Evolutionary conservation across 1,140 invertebrate genomes (phyloP), one percentile per base, ranked within the genome.

Genomic region (Babylonia areolata): DNA sequence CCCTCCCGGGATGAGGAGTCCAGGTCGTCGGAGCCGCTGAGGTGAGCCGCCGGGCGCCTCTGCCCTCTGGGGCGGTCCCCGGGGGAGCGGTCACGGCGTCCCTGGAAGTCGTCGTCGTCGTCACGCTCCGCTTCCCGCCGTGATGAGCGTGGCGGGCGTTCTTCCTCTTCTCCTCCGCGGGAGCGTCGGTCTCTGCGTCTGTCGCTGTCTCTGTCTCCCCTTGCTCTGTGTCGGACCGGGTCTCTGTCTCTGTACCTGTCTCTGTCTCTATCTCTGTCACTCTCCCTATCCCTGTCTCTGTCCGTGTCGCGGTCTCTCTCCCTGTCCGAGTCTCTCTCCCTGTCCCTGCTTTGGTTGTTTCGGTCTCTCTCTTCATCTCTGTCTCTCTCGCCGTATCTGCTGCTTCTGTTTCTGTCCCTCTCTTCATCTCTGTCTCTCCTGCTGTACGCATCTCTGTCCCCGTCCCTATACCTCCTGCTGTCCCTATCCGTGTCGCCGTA

Each of bases 11-110:
- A 2, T 12, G 77, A 46, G 9, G 78, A 46, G 46, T 80, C 78
- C 23, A n/a, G 46, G n/a, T 80, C 78, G n/a, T 80, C 78, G 28
- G 78, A 58, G n/a, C 33, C 46, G 78, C 78, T 80, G 78, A 31
- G 5, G 9, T 64, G 58, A 20, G 6, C 46, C 28, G 58, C 58
- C 23, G 58, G 23, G 58, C 58, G 58, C 28, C 58, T 64, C 5
- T 5, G 17, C 15, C 28, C 58, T 51, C 58, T 64, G 5, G 5
- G 58, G 58, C 9, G 58, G 23, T 51, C n/a, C n/a, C n/a, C n/a
- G n/a, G n/a, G n/a, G n/a, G n/a, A n/a, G n/a, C n/a, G n/a, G n/a
- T n/a, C n/a, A n/a, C 73, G 5, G 31, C 35, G 73, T 37, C 31
- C 31, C 31, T 79, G 77, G 35, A 79, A 39, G 17, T 79, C 0